Evolutionary conservation across 2,797 vertebrate genomes (phyloP), one percentile per base, ranked within the genome.

Genomic region (Sparidentex hasta): DNA sequence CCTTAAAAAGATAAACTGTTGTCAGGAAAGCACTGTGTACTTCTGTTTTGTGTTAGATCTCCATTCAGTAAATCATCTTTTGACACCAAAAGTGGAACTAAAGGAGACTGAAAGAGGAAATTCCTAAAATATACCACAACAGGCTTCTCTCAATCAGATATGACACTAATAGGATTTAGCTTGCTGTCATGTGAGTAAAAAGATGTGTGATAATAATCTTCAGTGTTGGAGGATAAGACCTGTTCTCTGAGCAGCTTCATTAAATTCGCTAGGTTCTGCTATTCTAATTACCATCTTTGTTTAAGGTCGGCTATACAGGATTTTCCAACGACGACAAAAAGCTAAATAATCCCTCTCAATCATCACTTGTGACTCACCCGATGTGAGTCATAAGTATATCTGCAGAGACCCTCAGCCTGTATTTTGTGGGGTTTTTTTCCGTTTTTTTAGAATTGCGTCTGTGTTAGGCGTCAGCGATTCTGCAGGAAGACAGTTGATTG

Each of bases 41-140:
- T 58, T 13, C 17, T 55, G 54, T 33, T 33, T 33, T 65, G n/a
- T 27, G 38, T 63, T 27, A 21, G 20, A 55, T 16, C 41, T 66
- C 20, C 13, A 21, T 1, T 5, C 43, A 18, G 29, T 50, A 48
- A 62, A 74, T 65, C 52, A 43, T 11, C 4, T 59, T 74, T 75
- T 85, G 46, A 65, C 11, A 21, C 11, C 23, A 74, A 61, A 82
- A 1, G 43, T 65, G 76, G 55, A 81, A 85, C 66, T 64, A 50
- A 87, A 73, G 2, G 18, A 44, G 21, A 71, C 46, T 63, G 18
- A 85, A 80, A 78, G 70, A 84, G 69, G 77, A 83, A 78, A 76
- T 46, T 48, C 2, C 21, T 41, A 6, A 20, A 18, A 27, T 65
- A 11, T 52, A 67, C 8, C 12, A 0, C 38, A 63, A n/a, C 47